Percentiles rank a stretch among this genome's conserved stretches.
Conservation (phyloP, 2,797 vertebrate genomes). For the Crypturellus tataupa region DNA sequence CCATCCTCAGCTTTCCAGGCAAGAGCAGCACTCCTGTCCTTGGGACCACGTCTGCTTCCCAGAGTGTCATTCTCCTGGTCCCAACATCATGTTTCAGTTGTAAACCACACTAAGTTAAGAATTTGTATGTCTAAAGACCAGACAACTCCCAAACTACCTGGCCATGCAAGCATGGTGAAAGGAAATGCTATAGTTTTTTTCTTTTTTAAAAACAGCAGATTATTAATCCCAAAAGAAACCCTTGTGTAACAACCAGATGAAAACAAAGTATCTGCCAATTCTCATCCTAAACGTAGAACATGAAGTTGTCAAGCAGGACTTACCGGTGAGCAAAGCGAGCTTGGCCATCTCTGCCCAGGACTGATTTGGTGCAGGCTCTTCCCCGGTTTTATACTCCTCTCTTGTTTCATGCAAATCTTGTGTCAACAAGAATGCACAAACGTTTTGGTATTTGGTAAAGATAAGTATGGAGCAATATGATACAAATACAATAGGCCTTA, state of each 20-base stretch:
- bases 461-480: neutral
- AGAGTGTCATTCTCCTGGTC: neutral
- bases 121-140: neutral
- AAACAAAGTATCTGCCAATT: neutral
- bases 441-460: neutral
- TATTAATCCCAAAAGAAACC: fast-evolving
- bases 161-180: no score
- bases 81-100: neutral
- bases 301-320: neutral
- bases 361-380: neutral
- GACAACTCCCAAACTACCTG: no score
- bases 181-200: neutral
- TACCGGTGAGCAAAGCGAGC: slow-evolving; percentile 61
- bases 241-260: fast-evolving
- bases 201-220: neutral
- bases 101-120: neutral
- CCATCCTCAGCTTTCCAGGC: no score
- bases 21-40: no score
- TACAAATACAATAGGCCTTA: neutral
- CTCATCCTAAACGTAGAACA: neutral
- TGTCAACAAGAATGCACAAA: neutral
- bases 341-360: slow-evolving; percentile 67
- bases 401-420: neutral
- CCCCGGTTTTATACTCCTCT: neutral
- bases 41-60: neutral